These are phyloP conservation scores for Nyctalus aviator DNA, from an alignment of 2,797 vertebrate species.

Conservation along the genomic window DNA sequence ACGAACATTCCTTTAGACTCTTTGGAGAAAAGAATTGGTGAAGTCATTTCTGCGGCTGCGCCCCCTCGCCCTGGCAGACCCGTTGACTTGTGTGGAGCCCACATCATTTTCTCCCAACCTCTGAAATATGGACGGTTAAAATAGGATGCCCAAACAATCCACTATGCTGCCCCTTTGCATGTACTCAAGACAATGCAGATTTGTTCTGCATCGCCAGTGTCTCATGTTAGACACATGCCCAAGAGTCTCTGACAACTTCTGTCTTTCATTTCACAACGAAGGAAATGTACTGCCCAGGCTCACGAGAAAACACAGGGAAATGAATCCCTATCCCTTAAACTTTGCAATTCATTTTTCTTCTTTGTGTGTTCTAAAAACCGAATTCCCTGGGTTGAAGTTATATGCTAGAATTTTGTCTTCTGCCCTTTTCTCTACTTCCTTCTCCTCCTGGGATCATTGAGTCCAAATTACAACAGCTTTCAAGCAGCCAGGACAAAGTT, in stretches of 20 bases:
- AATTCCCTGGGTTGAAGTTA: slow-evolving; percentile 58
- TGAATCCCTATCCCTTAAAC: slow-evolving; percentile 47
- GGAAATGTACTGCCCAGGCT: slow-evolving; percentile 2
- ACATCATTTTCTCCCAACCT: slow-evolving; percentile 65
- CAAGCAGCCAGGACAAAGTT: slow-evolving; percentile 69
- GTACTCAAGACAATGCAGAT: slow-evolving; percentile 16
- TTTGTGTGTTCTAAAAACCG: slow-evolving; percentile 53
- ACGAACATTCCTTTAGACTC: background rate
- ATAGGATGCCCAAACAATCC: background rate
- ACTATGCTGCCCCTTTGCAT: background rate
- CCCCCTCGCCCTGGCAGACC: background rate
- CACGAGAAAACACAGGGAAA: slow-evolving; percentile 42
- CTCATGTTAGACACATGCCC: slow-evolving; percentile 67
- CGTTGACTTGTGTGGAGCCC: slow-evolving; percentile 66
- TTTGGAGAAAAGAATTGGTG: background rate
- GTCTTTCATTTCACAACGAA: slow-evolving; percentile 65
- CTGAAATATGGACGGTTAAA: slow-evolving; percentile 70
- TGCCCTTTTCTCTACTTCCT: background rate
- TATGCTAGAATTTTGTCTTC: slow-evolving; percentile 27
- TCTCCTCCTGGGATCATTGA: slow-evolving; percentile 60
- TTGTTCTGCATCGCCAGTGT: slow-evolving; percentile 70
- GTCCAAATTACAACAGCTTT: slow-evolving; percentile 83
- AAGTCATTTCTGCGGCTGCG: background rate
- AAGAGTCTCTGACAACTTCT: slow-evolving; percentile 36
- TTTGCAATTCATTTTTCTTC: slow-evolving; percentile 68